A percentile compares a stretch with the other conserved stretches of the same genome.
Conservation (phyloP, 2,888 invertebrate genomes). For the Vesta saturnalis region DNA sequence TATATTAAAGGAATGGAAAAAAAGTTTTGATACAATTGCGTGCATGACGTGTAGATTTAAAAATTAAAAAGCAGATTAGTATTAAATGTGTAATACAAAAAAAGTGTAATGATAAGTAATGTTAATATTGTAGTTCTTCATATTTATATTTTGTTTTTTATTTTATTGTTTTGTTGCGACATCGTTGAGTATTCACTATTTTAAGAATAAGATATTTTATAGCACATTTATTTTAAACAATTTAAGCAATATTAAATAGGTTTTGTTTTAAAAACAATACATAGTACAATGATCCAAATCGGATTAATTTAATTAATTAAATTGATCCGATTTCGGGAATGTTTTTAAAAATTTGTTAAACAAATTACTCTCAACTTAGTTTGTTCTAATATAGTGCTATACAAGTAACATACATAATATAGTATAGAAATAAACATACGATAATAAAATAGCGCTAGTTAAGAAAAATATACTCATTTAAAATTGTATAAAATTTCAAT, state of each 20-base stretch:
- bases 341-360: no score
- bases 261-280: slow-evolving; percentile 17
- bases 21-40: not conserved
- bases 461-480: slow-evolving; percentile 13
- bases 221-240: slow-evolving; percentile 19
- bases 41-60: slow-evolving; percentile 13
- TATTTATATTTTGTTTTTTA: slow-evolving; percentile 28
- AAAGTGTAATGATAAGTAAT: slow-evolving; percentile 35
- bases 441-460: slow-evolving; percentile 31
- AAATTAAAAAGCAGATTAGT: slow-evolving; percentile 35
- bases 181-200: slow-evolving; percentile 27
- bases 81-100: slow-evolving; percentile 37
- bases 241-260: slow-evolving; percentile 27
- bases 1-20: not conserved
- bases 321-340: no score
- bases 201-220: slow-evolving; percentile 18
- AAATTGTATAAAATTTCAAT: slow-evolving; percentile 27
- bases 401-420: slow-evolving; percentile 28
- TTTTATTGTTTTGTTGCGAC: slow-evolving; percentile 32
- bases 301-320: not conserved
- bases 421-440: slow-evolving; percentile 34
- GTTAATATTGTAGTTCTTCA: slow-evolving; percentile 34
- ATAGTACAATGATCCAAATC: not conserved
- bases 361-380: no score
- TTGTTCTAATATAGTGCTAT: slow-evolving; percentile 30